A percentile compares a stretch with the other conserved stretches of the same genome.
These are phyloP conservation scores for Catamblyrhynchus diadema DNA, from an alignment of 2,797 vertebrate genomes.

Conservation along the genomic window DNA sequence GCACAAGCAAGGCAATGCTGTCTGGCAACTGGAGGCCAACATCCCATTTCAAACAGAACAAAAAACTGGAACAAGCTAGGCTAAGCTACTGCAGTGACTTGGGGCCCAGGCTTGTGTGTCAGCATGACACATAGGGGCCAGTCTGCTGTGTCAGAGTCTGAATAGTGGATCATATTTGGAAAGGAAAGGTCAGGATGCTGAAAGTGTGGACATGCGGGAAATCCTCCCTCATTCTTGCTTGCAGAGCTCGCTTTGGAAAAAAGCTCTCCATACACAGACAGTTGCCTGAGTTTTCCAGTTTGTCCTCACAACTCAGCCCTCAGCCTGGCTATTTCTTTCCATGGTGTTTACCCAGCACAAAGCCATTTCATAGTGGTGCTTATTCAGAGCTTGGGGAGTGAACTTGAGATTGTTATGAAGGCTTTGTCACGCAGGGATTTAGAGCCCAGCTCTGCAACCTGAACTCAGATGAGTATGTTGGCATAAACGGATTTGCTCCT, in stretches of 20 bases:
- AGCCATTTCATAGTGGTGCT: conserved; percentile 23
- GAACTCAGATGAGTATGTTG: not conserved
- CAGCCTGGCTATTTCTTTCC: not conserved
- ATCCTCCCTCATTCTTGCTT: not conserved
- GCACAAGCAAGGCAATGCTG: not conserved
- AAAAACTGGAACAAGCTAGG: not conserved
- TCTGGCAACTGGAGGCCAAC: not conserved
- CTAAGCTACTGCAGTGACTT: not conserved
- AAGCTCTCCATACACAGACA: not conserved
- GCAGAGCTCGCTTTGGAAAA: not conserved
- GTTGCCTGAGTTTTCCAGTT: not conserved
- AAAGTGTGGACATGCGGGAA: not conserved
- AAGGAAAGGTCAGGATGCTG: not conserved
- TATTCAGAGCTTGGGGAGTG: not conserved
- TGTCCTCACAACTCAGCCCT: not conserved
- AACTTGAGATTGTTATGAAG: not conserved
- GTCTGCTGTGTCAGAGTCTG: not conserved
- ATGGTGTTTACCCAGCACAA: conserved; percentile 6
- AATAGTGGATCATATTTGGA: not conserved
- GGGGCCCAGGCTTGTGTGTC: not conserved
- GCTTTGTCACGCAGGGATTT: conserved; percentile 19
- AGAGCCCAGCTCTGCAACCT: not conserved
- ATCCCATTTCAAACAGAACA: not conserved
- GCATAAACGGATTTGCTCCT: conserved; percentile 19
- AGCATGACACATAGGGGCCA: not conserved